Conservation (phyloP, 2,797 vertebrate genomes). For the Diglossa cyanea region DNA sequence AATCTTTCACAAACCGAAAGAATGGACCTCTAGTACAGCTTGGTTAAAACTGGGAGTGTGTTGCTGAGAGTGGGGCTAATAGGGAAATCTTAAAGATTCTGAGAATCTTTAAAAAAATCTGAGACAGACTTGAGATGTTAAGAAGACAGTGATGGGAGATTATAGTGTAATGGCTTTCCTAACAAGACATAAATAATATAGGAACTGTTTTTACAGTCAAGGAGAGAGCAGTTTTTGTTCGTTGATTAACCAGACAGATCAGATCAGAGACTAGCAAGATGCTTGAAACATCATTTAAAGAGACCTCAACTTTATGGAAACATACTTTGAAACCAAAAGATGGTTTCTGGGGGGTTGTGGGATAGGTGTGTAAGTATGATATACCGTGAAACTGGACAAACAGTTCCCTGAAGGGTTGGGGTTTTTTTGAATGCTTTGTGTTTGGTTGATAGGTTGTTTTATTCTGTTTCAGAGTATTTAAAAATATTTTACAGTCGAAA, state of each 20-base stretch:
- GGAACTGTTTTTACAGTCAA: not conserved
- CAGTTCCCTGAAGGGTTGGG: accelerated
- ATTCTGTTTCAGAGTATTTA: not conserved
- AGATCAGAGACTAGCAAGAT: not conserved
- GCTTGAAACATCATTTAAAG: not conserved
- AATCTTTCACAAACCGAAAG: not conserved
- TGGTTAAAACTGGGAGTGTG: not conserved
- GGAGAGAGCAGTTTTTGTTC: not conserved
- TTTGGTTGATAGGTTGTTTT: not conserved
- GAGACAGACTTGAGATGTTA: not conserved
- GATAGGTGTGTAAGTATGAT: accelerated
- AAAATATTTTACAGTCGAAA: not conserved
- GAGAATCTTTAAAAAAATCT: not conserved
- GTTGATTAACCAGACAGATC: not conserved
- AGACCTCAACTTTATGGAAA: not conserved
- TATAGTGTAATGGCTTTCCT: not conserved
- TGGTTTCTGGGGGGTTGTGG: accelerated
- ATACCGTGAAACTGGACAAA: not conserved
- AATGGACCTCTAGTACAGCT: not conserved
- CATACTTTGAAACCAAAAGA: not conserved
- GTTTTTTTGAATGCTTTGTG: not conserved
- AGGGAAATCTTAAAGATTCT: not conserved
- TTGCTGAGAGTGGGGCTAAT: not conserved
- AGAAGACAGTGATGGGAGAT: not conserved
- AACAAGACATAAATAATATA: not conserved